These are phyloP conservation scores for Diabrotica undecimpunctata DNA, from an alignment of 1,140 invertebrate species.

Conservation along the genomic window DNA sequence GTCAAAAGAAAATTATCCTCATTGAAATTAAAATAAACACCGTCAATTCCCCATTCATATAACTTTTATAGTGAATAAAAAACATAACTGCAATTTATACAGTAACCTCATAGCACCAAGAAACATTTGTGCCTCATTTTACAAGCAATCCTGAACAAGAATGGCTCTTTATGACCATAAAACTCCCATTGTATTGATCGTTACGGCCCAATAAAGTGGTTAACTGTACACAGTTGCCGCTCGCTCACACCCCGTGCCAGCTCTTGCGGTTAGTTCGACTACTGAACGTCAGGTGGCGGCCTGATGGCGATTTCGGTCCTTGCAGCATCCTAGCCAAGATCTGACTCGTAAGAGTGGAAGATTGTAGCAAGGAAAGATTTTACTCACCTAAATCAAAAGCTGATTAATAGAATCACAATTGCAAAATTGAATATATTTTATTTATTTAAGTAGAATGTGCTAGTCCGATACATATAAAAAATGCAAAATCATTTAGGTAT, in stretches of 20 bases:
- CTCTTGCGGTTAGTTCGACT: constrained; percentile 27
- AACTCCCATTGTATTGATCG: constrained; percentile 50
- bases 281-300: constrained; percentile 35
- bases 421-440: no score
- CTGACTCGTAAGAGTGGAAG: not conserved
- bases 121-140: constrained; percentile 46
- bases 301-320: not conserved
- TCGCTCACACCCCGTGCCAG: constrained; percentile 1
- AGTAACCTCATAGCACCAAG: constrained; percentile 41
- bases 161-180: constrained; percentile 48
- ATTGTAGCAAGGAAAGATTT: no score
- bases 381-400: no score
- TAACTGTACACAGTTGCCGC: constrained; percentile 25
- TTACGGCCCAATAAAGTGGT: constrained; percentile 37
- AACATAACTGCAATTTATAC: constrained; percentile 41
- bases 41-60: constrained; percentile 18
- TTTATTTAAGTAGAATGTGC: no score
- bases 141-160: constrained; percentile 43
- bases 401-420: no score
- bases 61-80: constrained; percentile 36
- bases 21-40: not conserved
- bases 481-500: no score
- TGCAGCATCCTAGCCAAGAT: not conserved
- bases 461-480: no score
- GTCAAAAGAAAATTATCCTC: not conserved